Percentiles rank a stretch among this genome's conserved stretches.
Evolutionary conservation across 2,113 vertebrate species (phyloP).

Genomic region (Ivindomyrus marchei): DNA sequence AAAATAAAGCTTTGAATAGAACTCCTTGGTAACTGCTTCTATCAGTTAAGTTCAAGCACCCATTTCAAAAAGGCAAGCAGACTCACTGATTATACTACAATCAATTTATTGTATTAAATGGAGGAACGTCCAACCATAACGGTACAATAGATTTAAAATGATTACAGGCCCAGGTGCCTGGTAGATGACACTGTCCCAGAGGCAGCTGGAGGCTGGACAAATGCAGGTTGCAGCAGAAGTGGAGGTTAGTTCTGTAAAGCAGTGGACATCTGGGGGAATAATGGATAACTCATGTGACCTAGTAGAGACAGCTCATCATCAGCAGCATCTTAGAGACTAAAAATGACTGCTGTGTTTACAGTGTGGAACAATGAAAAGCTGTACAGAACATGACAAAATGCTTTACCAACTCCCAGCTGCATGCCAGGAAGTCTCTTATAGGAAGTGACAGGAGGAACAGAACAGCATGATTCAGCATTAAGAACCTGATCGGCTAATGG

Average conservation of each 20-base stretch:
- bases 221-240: not conserved
- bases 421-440: not conserved
- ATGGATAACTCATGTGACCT: not conserved
- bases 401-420: not conserved
- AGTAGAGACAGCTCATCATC: not conserved
- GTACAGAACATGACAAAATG: not conserved
- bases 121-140: not conserved
- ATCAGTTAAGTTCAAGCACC: not conserved
- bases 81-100: not conserved
- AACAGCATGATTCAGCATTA: not conserved
- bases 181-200: not conserved
- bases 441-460: not conserved
- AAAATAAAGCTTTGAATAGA: not conserved
- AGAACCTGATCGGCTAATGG: not conserved
- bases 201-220: not conserved
- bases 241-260: not conserved
- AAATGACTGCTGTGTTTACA: not conserved
- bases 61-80: not conserved
- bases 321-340: not conserved
- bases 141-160: not conserved
- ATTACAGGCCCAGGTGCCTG: not conserved
- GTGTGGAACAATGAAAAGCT: not conserved
- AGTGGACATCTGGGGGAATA: conserved; percentile 3
- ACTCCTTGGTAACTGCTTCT: not conserved
- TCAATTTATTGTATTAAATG: not conserved